Evolutionary conservation across 2,113 vertebrate genomes (phyloP).

Genomic region (Lycaon pictus): DNA sequence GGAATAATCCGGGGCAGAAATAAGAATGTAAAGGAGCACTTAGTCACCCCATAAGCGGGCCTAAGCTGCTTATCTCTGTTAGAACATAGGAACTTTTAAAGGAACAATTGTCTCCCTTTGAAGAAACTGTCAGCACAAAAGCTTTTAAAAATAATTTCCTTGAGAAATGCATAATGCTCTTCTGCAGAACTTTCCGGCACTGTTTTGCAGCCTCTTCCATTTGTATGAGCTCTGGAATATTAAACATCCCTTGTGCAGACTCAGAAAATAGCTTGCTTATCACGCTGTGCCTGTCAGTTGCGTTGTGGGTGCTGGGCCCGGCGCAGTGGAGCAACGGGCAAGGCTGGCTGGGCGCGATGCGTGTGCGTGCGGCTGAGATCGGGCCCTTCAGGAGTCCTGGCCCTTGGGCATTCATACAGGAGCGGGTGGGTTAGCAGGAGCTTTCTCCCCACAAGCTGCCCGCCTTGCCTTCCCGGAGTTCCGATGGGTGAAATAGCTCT

Average conservation of each 20-base stretch:
- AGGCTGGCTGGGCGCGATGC: not conserved
- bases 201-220: slow-evolving; percentile 29
- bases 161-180: slow-evolving; percentile 47
- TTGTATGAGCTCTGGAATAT: slow-evolving; percentile 35
- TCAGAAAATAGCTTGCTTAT: slow-evolving; percentile 68
- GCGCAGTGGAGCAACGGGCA: not conserved
- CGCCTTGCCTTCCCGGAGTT: not conserved
- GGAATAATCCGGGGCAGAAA: slow-evolving; percentile 26
- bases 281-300: not conserved
- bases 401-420: not conserved
- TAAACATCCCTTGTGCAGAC: slow-evolving; percentile 25
- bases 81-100: slow-evolving; percentile 64
- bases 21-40: not conserved
- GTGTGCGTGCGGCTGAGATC: not conserved
- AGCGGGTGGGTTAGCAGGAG: not conserved
- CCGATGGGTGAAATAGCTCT: not conserved
- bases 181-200: slow-evolving; percentile 40
- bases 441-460: not conserved
- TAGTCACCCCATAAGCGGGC: not conserved
- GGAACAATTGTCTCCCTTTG: slow-evolving; percentile 71
- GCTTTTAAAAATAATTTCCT: slow-evolving; percentile 78
- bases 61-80: slow-evolving; percentile 67
- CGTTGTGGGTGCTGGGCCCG: not conserved
- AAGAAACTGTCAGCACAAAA: slow-evolving; percentile 71
- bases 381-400: not conserved